Base-by-base conservation (phyloP, 2,888 invertebrate species). In the Acronicta alni region DNA sequence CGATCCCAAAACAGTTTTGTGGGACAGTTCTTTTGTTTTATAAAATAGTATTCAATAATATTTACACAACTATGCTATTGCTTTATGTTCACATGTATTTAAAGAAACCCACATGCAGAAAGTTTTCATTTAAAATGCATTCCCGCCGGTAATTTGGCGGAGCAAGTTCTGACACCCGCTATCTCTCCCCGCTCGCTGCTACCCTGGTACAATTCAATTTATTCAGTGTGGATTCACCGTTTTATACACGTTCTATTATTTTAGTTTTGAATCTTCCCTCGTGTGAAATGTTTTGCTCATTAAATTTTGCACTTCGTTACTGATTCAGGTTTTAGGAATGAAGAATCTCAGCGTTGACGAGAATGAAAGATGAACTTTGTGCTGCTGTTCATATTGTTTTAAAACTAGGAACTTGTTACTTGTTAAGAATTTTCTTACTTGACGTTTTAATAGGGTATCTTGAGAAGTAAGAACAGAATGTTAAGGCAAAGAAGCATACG, bases 71-170 rank as follows among this genome's bases (percentile, higher is more conserved):
- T 15, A 18, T 44, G 32, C 47, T 42, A 35, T 39, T 37, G 16
- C 39, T 20, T 43, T 45, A 43, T 9, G 32, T 41, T 15, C 32
- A n/a, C 37, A 35, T 46, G 49, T 38, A 45, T 41, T 48, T 41
- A 32, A 45, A 45, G 45, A 30, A 18, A 47, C 3, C 18, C 14
- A 32, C 6, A 9, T 12, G 16, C 41, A 42, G 37, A 42, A 61
- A 80, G 57, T 70, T 67, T 68, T 49, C 70, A 67, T 79, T 70
- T 62, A 63, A 74, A 79, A 77, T 77, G 67, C 75, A 68, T 56
- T 57, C 60, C 46, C 57, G 44, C 43, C 45, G 56, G 58, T 66
- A 68, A 72, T 75, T 75, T 44, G 45, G 18, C 56, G 39, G 72
- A 26, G 42, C 26, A 72, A 79, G 51, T 70, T 76, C 56, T 64